Evolutionary conservation across 2,888 invertebrate species (phyloP).

Genomic region (Gortyna flavago): DNA sequence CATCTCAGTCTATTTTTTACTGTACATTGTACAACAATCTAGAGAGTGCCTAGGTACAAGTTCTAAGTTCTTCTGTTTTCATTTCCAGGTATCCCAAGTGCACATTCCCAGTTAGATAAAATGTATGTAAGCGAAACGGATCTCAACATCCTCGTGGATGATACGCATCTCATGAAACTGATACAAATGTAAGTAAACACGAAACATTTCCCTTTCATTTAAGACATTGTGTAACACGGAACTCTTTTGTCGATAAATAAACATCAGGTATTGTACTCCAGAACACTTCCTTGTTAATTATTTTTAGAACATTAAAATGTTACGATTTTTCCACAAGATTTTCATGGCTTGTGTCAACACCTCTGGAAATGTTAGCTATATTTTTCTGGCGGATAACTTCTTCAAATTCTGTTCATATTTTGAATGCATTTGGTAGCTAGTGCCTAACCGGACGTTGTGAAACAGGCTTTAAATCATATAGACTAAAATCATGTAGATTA

Average conservation of each 20-base stretch:
- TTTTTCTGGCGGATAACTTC: background rate
- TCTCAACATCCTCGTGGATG: slow-evolving; percentile 90
- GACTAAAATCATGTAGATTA: background rate
- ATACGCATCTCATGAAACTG: slow-evolving; percentile 88
- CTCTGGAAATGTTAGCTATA: background rate
- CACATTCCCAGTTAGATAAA: slow-evolving; percentile 82
- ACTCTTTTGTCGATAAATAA: slow-evolving; percentile 2
- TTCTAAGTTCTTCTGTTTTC: slow-evolving; percentile 15
- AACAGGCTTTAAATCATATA: background rate
- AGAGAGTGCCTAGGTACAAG: background rate
- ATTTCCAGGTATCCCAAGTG: slow-evolving; percentile 83
- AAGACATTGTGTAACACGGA: background rate
- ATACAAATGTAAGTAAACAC: slow-evolving; percentile 89
- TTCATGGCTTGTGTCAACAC: background rate
- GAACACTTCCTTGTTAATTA: slow-evolving; percentile 7
- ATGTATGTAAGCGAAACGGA: slow-evolving; percentile 90
- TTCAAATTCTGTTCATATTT: background rate
- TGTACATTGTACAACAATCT: background rate
- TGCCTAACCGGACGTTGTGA: background rate
- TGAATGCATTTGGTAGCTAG: background rate
- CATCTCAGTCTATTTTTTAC: background rate
- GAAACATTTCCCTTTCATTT: background rate
- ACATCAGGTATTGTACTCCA: background rate
- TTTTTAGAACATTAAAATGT: background rate
- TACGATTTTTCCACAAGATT: background rate